Percentiles rank a stretch among this genome's conserved stretches.
Evolutionary conservation across 2,888 invertebrate genomes (phyloP).

Genomic region (Trichacis sp.): DNA sequence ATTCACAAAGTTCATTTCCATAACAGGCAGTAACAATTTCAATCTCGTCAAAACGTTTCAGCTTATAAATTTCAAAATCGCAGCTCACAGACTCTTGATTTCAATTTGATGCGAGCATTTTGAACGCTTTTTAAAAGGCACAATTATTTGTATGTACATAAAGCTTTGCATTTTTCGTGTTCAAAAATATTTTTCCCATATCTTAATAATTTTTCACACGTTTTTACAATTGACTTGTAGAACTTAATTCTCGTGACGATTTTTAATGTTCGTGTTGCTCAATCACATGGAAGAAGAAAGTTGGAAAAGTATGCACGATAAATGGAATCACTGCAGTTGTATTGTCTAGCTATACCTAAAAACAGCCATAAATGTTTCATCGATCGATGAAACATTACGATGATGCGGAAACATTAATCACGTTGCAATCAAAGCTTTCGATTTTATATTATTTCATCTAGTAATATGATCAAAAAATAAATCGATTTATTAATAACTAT

Average conservation of each 20-base stretch:
- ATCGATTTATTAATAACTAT: not conserved
- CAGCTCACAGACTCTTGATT: too few relatives aligned
- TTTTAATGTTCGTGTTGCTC: not conserved
- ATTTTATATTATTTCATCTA: not conserved
- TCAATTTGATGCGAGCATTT: slow-evolving; percentile 40
- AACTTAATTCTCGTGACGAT: not conserved
- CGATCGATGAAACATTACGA: not conserved
- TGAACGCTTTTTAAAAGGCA: slow-evolving; percentile 33
- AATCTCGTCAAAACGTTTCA: too few relatives aligned
- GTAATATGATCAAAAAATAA: not conserved
- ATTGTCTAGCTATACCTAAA: not conserved
- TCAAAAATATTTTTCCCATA: not conserved
- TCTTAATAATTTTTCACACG: slow-evolving; percentile 1
- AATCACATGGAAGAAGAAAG: not conserved
- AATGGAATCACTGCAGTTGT: not conserved
- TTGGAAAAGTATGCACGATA: not conserved
- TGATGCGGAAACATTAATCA: not conserved
- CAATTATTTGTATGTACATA: slow-evolving; percentile 13
- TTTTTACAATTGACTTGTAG: slow-evolving; percentile 1
- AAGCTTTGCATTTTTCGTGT: not conserved
- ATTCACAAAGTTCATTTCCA: too few relatives aligned
- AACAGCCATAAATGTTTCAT: slow-evolving; percentile 6
- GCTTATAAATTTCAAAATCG: too few relatives aligned
- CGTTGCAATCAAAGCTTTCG: not conserved
- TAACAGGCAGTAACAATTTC: too few relatives aligned